Percentiles rank a stretch among this genome's conserved stretches.
These are phyloP conservation scores for Macquaria australasica DNA, from an alignment of 2,113 vertebrate genomes.

Conservation along the genomic window DNA sequence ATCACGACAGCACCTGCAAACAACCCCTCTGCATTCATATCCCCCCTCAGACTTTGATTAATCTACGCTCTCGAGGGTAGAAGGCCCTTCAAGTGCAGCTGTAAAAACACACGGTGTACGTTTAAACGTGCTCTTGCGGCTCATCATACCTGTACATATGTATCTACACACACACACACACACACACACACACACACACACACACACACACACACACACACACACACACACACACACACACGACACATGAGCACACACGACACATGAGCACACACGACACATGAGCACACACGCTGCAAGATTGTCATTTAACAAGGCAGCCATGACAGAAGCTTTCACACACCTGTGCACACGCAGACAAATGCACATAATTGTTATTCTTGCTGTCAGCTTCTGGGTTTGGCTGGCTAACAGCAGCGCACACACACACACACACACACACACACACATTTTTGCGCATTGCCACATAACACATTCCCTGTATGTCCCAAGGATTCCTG, in stretches of 20 bases:
- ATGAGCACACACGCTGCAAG: neutral
- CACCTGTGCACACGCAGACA: conserved; percentile 27
- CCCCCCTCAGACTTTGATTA: neutral
- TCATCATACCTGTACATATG: neutral
- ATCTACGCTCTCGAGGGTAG: neutral
- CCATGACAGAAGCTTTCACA: conserved; percentile 21
- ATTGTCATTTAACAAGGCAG: conserved; percentile 41
- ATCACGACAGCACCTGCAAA: conserved; percentile 7
- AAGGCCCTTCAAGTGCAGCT: no score
- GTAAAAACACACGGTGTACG: neutral
- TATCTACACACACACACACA: neutral
- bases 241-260: no score
- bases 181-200: neutral
- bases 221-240: neutral
- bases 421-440: neutral
- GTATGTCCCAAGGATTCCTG: conserved; percentile 10
- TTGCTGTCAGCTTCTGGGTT: neutral
- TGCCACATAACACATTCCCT: neutral
- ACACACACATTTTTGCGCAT: neutral
- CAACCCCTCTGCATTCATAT: neutral
- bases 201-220: neutral
- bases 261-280: neutral
- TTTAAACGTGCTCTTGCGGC: neutral
- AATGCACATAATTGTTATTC: neutral
- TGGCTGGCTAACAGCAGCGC: neutral